A percentile compares a stretch with the other conserved stretches of the same genome.
These are phyloP conservation scores for Dysmachus trigonus DNA, from an alignment of 2,888 invertebrate species.

Conservation along the genomic window DNA sequence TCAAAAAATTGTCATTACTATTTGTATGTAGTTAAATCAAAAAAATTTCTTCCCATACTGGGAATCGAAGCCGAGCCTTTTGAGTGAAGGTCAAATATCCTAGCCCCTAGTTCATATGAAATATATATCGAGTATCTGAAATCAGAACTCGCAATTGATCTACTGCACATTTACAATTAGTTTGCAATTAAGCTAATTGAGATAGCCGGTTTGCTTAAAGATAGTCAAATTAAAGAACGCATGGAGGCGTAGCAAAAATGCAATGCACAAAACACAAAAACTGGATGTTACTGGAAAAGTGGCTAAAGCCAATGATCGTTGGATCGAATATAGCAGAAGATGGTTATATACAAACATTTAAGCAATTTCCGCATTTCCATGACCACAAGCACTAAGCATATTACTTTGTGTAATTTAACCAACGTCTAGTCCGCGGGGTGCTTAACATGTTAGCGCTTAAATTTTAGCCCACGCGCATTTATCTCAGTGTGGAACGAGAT, in stretches of 20 bases:
- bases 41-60: constrained; percentile 77
- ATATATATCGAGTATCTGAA: constrained; percentile 40
- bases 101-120: constrained; percentile 66
- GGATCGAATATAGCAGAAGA: not conserved
- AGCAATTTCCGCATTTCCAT: not conserved
- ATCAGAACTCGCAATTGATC: not conserved
- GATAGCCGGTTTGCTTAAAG: not conserved
- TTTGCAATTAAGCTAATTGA: not conserved
- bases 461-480: not conserved
- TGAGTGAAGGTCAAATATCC: constrained; percentile 65
- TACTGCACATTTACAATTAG: not conserved
- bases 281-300: not conserved
- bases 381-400: not conserved
- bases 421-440: not conserved
- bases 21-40: not conserved
- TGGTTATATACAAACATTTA: not conserved
- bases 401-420: not conserved
- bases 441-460: not conserved
- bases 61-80: constrained; percentile 86
- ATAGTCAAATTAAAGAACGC: not conserved
- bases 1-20: too few species aligned
- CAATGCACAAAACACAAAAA: not conserved
- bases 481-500: not conserved
- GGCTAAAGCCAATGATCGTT: not conserved
- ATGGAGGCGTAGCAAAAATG: not conserved